Percentiles rank a stretch among this genome's conserved stretches.
Conservation (phyloP, 2,888 invertebrate species). For the Keiferia lycopersicella region DNA sequence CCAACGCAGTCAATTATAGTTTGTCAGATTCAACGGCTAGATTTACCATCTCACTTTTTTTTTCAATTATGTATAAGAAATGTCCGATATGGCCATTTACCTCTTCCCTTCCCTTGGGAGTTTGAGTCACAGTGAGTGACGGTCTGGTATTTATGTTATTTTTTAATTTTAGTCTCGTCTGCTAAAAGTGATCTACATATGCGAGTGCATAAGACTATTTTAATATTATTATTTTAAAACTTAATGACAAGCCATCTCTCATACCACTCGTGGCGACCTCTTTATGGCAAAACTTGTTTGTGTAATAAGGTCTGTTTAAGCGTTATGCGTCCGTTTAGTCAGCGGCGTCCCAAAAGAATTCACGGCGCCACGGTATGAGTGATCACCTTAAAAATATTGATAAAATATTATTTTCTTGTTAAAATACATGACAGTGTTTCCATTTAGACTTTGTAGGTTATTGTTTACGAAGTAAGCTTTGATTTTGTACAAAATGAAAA, state of each 20-base stretch:
- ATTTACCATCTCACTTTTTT: background rate
- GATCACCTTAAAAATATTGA: background rate
- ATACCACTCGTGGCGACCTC: background rate
- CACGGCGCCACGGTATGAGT: background rate
- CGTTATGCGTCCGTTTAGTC: no score
- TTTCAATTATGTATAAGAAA: background rate
- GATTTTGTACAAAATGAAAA: conserved; percentile 38
- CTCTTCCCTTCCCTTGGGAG: background rate
- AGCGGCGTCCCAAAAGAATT: no score
- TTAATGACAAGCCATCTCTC: background rate
- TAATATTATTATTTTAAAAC: conserved; percentile 3
- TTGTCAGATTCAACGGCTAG: background rate
- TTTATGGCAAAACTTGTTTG: background rate
- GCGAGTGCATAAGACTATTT: conserved; percentile 29
- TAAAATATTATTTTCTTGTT: background rate
- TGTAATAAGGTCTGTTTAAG: no score
- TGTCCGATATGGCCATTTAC: no score
- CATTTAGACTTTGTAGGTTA: conserved; percentile 22
- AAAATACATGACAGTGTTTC: background rate
- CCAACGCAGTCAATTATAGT: background rate
- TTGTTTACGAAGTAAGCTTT: conserved; percentile 38
- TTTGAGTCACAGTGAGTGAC: background rate
- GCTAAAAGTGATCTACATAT: conserved; percentile 35
- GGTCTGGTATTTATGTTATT: background rate
- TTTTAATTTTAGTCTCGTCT: conserved; percentile 24